A percentile compares a stretch with the other conserved stretches of the same genome.
These are phyloP conservation scores for Drosophila percnosoma DNA, from an alignment of 2,888 invertebrate species.

Conservation along the genomic window DNA sequence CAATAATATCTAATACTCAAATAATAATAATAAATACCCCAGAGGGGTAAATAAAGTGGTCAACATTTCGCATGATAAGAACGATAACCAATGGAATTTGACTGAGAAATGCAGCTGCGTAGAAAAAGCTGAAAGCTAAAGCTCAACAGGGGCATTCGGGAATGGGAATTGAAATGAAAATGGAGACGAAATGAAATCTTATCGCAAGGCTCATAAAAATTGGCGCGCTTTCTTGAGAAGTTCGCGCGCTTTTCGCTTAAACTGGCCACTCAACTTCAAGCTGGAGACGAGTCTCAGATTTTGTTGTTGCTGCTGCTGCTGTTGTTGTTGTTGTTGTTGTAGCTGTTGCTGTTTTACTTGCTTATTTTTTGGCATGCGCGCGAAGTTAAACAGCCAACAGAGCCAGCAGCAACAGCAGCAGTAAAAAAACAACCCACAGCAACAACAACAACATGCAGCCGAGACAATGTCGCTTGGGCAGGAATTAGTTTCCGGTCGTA, in stretches of 20 bases:
- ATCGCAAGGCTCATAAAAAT: conserved; percentile 71
- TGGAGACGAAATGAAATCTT: conserved; percentile 63
- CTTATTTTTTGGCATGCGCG: conserved; percentile 80
- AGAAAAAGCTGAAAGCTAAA: background rate
- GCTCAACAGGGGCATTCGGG: background rate
- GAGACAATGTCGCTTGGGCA: conserved; percentile 66
- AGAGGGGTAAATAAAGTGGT: background rate
- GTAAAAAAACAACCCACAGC: conserved; percentile 14
- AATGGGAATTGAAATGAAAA: conserved; percentile 18
- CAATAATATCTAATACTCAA: background rate
- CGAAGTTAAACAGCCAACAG: conserved; percentile 56
- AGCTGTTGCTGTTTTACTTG: conserved; percentile 37
- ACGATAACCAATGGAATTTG: background rate
- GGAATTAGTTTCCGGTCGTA: conserved; percentile 82
- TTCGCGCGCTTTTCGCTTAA: conserved; percentile 72
- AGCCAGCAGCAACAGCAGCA: conserved; percentile 25
- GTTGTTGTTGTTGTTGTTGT: background rate
- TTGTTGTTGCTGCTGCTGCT: conserved; percentile 9
- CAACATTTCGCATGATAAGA: background rate
- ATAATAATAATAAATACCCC: background rate
- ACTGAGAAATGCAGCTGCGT: background rate
- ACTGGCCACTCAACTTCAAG: conserved; percentile 55
- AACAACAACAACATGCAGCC: conserved; percentile 27
- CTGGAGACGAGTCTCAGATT: conserved; percentile 46
- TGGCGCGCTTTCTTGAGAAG: conserved; percentile 76